Evolutionary conservation across 1,140 invertebrate species (phyloP), one percentile per base, ranked within the genome.

Genomic region (Rhopalosiphum maidis): DNA sequence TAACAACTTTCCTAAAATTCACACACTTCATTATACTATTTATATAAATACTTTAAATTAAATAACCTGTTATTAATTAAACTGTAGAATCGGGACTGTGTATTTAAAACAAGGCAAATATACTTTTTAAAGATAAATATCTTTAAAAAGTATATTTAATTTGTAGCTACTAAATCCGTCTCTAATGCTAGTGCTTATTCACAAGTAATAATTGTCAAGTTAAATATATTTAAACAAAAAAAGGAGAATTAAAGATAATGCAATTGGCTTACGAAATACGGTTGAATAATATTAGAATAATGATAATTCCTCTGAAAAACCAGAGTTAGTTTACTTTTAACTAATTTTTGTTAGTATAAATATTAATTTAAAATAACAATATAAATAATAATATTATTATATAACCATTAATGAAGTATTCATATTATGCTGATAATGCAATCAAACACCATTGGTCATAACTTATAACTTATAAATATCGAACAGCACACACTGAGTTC

Each of bases 61-160:
- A 37, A 7, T 41, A 83, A 83, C n/a, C n/a, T 83, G 21, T 37
- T 83, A 83, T 83, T 83, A 83, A 83, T 83, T 83, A 83, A 83
- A 83, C 22, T 83, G 9, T 83, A 41, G 21, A 41, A 83, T 37
- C 35, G 23, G 37, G 21, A 83, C 21, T 3, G 60, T 23, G 82
- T 9, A 9, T 22, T 83, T 37, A 83, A 83, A 83, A 41, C 8
- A 83, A 30, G 1, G 1, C 1, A 85, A n/a, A n/a, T n/a, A n/a
- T n/a, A n/a, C n/a, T n/a, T n/a, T n/a, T n/a, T n/a, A n/a, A n/a
- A n/a, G n/a, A n/a, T n/a, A n/a, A n/a, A n/a, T n/a, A 9, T 11
- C 22, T 85, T 85, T 30, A 37, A 85, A 25, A 85, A 43, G 41
- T 85, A 85, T 25, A 85, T 85, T 85, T 37, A 85, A 85, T 85